phyloP scores from a whole-genome alignment of 2,888 invertebrate genomes.

The Nomada fabriciana region DNA sequence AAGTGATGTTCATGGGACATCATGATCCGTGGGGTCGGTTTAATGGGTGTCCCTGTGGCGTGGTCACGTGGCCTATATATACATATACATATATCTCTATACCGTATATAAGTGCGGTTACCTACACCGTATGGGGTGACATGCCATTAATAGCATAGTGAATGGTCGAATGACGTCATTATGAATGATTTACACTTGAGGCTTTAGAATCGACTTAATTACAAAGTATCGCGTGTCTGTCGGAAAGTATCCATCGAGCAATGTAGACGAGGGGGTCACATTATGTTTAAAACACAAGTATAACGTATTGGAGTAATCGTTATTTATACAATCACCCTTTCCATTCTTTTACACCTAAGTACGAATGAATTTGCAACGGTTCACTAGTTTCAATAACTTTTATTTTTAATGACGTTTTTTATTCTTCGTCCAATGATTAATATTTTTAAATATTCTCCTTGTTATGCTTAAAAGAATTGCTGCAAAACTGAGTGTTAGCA shows the following conservation, averaged over 20 bases:
- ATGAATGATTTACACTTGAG: slow-evolving; percentile 37
- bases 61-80: slow-evolving; percentile 62
- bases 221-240: slow-evolving; percentile 6
- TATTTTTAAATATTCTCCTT: too few relatives aligned
- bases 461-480: too few relatives aligned
- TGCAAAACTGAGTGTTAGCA: too few relatives aligned
- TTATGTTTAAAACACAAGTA: not conserved
- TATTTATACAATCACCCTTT: not conserved
- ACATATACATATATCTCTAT: slow-evolving; percentile 35
- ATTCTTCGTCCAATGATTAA: too few relatives aligned
- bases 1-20: slow-evolving; percentile 66
- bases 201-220: slow-evolving; percentile 39
- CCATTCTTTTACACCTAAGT: not conserved
- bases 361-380: too few relatives aligned
- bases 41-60: slow-evolving; percentile 68
- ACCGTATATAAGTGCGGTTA: slow-evolving; percentile 47
- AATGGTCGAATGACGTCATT: slow-evolving; percentile 56
- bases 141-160: slow-evolving; percentile 61
- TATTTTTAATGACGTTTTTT: too few relatives aligned
- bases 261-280: not conserved
- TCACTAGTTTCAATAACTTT: too few relatives aligned
- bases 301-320: not conserved
- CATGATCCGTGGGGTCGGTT: slow-evolving; percentile 63
- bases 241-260: slow-evolving; percentile 6
- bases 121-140: slow-evolving; percentile 39